A percentile compares a stretch with the other conserved stretches of the same genome.
Conservation (phyloP, 1,140 invertebrate species). For the Magallana ariakensis region DNA sequence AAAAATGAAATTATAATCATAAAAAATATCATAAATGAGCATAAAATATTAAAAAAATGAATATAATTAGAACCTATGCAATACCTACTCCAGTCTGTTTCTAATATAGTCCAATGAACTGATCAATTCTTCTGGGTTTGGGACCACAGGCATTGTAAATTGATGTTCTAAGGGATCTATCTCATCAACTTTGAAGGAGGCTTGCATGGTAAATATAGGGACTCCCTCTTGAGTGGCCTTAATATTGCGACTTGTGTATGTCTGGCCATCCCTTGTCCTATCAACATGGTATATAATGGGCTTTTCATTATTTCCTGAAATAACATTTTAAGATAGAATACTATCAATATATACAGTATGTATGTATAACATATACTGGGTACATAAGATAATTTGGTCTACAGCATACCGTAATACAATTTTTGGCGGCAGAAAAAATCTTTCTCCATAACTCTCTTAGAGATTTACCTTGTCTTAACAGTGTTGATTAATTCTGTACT, state of each 20-base stretch:
- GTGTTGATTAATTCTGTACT: not conserved
- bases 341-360: no score
- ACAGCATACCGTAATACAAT: no score
- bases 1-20: not conserved
- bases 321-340: not conserved
- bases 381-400: not conserved
- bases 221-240: constrained; percentile 77
- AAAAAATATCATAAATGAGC: not conserved
- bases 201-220: constrained; percentile 77
- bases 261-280: constrained; percentile 75
- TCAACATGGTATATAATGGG: constrained; percentile 78
- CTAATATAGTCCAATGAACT: constrained; percentile 6
- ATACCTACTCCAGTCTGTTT: constrained; percentile 4
- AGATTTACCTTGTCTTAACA: no score
- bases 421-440: no score
- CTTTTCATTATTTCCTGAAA: constrained; percentile 73
- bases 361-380: not conserved
- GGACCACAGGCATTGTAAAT: constrained; percentile 52
- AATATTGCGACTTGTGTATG: constrained; percentile 75
- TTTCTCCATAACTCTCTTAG: no score
- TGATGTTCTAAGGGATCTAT: constrained; percentile 53
- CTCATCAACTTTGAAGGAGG: constrained; percentile 78
- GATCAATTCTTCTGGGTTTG: constrained; percentile 52
- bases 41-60: not conserved
- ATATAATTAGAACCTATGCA: no score